A percentile compares a stretch with the other conserved stretches of the same genome.
phyloP scores from a whole-genome alignment of 2,113 vertebrate genomes.

The Mesocricetus auratus region DNA sequence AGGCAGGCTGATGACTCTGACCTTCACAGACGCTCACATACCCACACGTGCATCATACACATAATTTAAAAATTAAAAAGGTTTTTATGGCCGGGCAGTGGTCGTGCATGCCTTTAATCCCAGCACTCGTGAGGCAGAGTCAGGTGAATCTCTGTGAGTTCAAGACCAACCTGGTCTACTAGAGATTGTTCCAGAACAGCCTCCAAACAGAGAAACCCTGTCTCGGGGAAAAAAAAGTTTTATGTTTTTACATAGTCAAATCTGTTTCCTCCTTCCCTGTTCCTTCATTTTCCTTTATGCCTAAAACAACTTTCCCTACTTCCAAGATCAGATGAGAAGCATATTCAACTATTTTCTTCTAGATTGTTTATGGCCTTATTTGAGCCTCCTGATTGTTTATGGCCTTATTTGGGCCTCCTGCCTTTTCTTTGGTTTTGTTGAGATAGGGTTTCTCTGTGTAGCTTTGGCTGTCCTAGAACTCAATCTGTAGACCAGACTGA shows the following conservation, averaged over 20 bases:
- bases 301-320: conserved; percentile 47
- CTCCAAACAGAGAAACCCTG: no score
- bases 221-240: background rate
- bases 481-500: background rate
- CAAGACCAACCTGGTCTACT: no score
- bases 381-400: background rate
- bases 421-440: background rate
- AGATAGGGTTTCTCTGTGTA: background rate
- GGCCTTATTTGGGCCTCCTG: background rate
- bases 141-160: no score
- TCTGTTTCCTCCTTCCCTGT: background rate
- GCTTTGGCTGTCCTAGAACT: background rate
- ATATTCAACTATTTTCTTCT: conserved; percentile 22
- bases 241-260: background rate
- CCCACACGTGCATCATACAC: background rate
- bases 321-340: conserved; percentile 19
- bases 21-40: background rate
- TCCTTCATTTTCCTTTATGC: conserved; percentile 33
- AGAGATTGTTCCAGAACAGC: no score
- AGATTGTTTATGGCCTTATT: conserved; percentile 29
- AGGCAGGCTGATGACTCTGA: background rate
- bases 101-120: no score
- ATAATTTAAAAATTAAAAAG: background rate
- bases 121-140: no score
- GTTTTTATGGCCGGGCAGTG: background rate